These are phyloP conservation scores for Portunus trituberculatus DNA, from an alignment of 1,140 invertebrate species.

Conservation along the genomic window DNA sequence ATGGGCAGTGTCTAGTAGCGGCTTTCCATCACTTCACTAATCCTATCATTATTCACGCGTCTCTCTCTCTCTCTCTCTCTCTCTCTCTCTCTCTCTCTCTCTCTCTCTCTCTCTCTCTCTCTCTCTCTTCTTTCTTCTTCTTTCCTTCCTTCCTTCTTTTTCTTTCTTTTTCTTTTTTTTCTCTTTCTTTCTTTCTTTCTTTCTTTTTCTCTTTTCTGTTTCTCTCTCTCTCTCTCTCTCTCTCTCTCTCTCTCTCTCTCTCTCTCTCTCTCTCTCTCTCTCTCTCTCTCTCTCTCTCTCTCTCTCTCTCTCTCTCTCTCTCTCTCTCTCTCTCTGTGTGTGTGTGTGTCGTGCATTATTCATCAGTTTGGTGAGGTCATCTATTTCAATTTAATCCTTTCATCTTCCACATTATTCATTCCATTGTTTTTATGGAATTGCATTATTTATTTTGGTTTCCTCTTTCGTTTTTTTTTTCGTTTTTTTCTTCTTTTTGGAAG, in stretches of 20 bases:
- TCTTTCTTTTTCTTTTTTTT: not conserved
- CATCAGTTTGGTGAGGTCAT: too few species aligned
- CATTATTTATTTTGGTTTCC: too few species aligned
- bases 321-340: not conserved
- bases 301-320: conserved; percentile 25
- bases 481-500: too few species aligned
- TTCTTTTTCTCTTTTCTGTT: not conserved
- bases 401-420: too few species aligned
- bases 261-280: not conserved
- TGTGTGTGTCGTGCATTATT: too few species aligned
- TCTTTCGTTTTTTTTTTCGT: too few species aligned
- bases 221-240: conserved; percentile 3
- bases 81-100: conserved; percentile 36
- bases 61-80: not conserved
- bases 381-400: too few species aligned
- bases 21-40: not conserved
- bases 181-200: conserved; percentile 17
- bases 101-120: conserved; percentile 35
- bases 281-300: conserved; percentile 50
- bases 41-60: not conserved
- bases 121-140: not conserved
- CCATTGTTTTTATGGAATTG: too few species aligned
- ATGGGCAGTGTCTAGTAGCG: not conserved
- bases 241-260: not conserved
- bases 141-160: too few species aligned